Percentiles rank a stretch among this genome's conserved stretches.
These are phyloP conservation scores for Medauroidea extradentata DNA, from an alignment of 1,140 invertebrate genomes.

Conservation along the genomic window DNA sequence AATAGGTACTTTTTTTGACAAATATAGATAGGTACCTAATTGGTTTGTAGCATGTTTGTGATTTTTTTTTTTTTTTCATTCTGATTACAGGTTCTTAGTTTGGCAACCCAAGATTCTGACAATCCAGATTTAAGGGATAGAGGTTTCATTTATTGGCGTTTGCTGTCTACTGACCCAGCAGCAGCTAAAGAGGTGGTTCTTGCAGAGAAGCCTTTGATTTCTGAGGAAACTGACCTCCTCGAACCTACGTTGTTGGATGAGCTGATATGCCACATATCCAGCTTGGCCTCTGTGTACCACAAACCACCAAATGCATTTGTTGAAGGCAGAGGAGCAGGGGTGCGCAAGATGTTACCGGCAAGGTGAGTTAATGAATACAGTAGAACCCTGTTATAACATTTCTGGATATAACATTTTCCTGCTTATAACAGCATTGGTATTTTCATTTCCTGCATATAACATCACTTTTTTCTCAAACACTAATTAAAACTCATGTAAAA, in stretches of 20 bases:
- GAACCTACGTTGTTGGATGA: slow-evolving; percentile 98
- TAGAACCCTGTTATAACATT: no score
- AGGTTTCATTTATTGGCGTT: slow-evolving; percentile 99
- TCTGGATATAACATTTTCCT: no score
- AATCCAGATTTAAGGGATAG: slow-evolving; percentile 98
- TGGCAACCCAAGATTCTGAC: slow-evolving; percentile 97
- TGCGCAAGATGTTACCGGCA: slow-evolving; percentile 49
- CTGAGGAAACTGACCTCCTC: slow-evolving; percentile 97
- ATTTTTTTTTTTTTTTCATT: background rate
- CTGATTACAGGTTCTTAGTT: slow-evolving; percentile 68
- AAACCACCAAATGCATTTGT: slow-evolving; percentile 99
- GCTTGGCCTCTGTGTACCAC: slow-evolving; percentile 97
- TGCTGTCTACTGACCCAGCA: slow-evolving; percentile 97
- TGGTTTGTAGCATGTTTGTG: no score
- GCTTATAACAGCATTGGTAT: no score
- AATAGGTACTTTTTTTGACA: no score
- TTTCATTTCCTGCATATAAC: no score
- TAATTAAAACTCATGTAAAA: no score
- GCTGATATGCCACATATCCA: slow-evolving; percentile 98
- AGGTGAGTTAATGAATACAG: no score
- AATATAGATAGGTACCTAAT: no score
- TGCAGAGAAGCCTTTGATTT: slow-evolving; percentile 96
- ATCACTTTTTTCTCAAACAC: no score
- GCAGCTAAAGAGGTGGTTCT: slow-evolving; percentile 99
- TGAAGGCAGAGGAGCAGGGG: slow-evolving; percentile 64